Evolutionary conservation across 2,888 invertebrate genomes (phyloP).

Genomic region (Eutolmus rufibarbis): DNA sequence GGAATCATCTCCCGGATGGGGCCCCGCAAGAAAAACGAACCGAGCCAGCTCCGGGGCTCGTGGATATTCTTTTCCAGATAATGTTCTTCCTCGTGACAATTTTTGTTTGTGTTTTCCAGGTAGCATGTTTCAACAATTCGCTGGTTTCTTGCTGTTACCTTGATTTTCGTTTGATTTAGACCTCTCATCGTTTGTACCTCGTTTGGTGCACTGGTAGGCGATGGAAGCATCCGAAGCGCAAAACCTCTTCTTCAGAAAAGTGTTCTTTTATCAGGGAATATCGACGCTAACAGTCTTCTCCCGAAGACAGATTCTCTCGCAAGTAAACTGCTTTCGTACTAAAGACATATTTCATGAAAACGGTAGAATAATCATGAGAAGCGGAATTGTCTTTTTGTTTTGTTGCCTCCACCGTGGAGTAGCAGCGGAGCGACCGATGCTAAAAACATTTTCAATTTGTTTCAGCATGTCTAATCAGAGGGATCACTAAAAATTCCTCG

Average conservation of each 20-base stretch:
- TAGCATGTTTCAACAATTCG: constrained; percentile 38
- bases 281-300: constrained; percentile 30
- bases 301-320: constrained; percentile 25
- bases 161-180: constrained; percentile 41
- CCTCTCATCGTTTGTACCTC: constrained; percentile 36
- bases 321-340: constrained; percentile 21
- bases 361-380: constrained; percentile 29
- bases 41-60: constrained; percentile 10
- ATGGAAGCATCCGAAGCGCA: not conserved
- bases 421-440: not conserved
- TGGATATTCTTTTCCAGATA: constrained; percentile 37
- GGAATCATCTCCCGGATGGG: constrained; percentile 20
- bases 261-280: constrained; percentile 35
- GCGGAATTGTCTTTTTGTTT: constrained; percentile 24
- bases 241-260: constrained; percentile 35
- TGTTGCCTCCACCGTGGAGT: not conserved
- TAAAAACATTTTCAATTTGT: constrained; percentile 42
- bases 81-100: constrained; percentile 32
- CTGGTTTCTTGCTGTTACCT: constrained; percentile 34
- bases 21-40: not conserved
- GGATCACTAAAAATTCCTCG: constrained; percentile 42
- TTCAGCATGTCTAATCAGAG: constrained; percentile 43
- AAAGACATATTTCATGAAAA: constrained; percentile 38
- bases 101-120: constrained; percentile 32
- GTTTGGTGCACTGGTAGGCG: constrained; percentile 23